These are phyloP conservation scores for Nymphalis io DNA, from an alignment of 1,140 invertebrate genomes.

Conservation along the genomic window DNA sequence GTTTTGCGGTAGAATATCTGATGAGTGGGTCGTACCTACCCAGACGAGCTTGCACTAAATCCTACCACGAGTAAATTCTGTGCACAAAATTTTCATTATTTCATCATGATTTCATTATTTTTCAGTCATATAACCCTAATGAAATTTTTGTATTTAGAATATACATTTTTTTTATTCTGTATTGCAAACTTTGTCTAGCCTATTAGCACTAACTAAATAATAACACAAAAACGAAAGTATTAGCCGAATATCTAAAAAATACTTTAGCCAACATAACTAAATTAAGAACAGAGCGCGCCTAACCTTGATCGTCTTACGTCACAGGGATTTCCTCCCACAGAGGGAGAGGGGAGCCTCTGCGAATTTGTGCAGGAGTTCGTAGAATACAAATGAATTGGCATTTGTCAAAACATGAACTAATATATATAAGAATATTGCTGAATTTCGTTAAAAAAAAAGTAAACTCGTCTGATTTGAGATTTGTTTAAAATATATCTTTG, in stretches of 20 bases:
- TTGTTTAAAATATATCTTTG: no score
- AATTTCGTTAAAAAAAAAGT: not conserved
- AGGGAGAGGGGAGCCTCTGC: not conserved
- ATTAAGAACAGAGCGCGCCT: not conserved
- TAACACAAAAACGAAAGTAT: not conserved
- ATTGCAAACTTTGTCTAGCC: no score
- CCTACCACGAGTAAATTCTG: no score
- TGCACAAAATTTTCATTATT: no score
- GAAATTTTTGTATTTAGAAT: no score
- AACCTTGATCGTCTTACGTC: conserved; percentile 25
- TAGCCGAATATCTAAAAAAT: not conserved
- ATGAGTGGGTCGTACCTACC: no score
- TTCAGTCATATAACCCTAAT: no score
- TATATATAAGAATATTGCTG: not conserved
- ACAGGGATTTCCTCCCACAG: conserved; percentile 9
- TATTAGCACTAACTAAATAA: not conserved
- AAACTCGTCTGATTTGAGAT: no score
- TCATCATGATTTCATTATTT: no score
- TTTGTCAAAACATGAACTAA: conserved; percentile 10
- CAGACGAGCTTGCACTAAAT: no score
- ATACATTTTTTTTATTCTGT: no score
- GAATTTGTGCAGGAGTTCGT: conserved; percentile 1
- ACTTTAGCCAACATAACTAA: not conserved
- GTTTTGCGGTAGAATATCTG: no score
- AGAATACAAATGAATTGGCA: conserved; percentile 26